Evolutionary conservation across 1,140 invertebrate genomes (phyloP).

Genomic region (Plectrocnemia conspersa): DNA sequence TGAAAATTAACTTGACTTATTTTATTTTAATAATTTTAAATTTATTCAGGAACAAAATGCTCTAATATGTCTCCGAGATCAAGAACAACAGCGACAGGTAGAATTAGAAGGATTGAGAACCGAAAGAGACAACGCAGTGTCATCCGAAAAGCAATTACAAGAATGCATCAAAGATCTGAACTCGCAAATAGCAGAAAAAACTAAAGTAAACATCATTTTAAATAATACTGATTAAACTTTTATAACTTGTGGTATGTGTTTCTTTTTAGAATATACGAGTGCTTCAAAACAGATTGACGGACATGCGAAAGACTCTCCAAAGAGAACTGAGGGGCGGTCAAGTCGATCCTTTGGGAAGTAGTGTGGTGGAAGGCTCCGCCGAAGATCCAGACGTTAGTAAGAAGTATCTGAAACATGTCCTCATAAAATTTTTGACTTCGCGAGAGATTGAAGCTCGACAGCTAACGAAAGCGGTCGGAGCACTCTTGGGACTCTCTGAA

Average conservation of each 20-base stretch:
- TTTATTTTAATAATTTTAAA: conserved; percentile 6
- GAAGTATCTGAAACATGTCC: conserved; percentile 80
- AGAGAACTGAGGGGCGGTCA: conserved; percentile 66
- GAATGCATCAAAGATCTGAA: conserved; percentile 32
- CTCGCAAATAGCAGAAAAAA: conserved; percentile 38
- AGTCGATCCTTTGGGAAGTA: conserved; percentile 40
- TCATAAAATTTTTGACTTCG: conserved; percentile 87
- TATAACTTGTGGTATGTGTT: conserved; percentile 1
- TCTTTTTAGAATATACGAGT: conserved; percentile 75
- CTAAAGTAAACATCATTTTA: conserved; percentile 40
- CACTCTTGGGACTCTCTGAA: conserved; percentile 73
- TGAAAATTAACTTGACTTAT: neutral
- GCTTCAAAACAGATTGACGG: conserved; percentile 76
- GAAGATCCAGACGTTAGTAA: conserved; percentile 71
- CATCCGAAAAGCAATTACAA: conserved; percentile 29
- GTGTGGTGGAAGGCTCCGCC: conserved; percentile 47
- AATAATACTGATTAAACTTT: neutral
- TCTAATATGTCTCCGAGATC: conserved; percentile 15
- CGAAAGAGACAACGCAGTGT: conserved; percentile 25
- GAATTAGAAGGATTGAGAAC: conserved; percentile 26
- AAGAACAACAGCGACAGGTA: conserved; percentile 21
- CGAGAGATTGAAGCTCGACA: conserved; percentile 83
- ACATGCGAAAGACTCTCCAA: conserved; percentile 89
- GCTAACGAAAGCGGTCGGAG: conserved; percentile 80
- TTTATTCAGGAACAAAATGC: conserved; percentile 23